phyloP scores from a whole-genome alignment of 2,113 vertebrate species.

The Neolamprologus ventralis region DNA sequence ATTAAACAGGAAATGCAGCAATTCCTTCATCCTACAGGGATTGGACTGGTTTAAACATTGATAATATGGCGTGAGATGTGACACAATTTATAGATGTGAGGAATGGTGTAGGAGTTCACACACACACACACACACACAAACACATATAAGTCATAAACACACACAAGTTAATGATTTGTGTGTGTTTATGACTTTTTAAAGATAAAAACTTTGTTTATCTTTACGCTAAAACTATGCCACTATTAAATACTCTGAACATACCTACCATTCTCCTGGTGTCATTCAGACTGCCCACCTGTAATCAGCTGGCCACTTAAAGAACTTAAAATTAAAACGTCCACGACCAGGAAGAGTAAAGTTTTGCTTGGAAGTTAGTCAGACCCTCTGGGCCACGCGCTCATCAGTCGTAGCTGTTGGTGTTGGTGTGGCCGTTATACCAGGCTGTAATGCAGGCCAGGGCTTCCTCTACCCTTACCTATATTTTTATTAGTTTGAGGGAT shows the following conservation, averaged over 20 bases:
- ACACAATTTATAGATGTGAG: background rate
- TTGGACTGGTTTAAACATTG: background rate
- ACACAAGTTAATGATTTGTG: background rate
- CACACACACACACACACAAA: background rate
- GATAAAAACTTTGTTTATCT: background rate
- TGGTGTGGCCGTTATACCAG: background rate
- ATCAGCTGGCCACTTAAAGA: background rate
- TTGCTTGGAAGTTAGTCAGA: background rate
- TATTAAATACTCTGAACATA: background rate
- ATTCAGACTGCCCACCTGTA: background rate
- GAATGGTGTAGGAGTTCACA: background rate
- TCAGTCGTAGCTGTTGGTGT: background rate
- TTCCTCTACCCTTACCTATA: accelerated
- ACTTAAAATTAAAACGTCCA: background rate
- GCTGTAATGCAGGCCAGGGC: background rate
- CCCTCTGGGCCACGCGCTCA: background rate
- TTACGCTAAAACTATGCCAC: background rate
- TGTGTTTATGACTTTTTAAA: background rate
- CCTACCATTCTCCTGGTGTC: background rate
- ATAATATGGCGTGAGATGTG: background rate
- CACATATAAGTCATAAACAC: accelerated
- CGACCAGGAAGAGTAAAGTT: background rate
- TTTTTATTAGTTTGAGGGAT: background rate
- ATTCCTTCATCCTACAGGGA: background rate
- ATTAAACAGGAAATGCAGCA: background rate